Conservation (phyloP, 2,888 invertebrate species). For the Bombylius discolor region DNA sequence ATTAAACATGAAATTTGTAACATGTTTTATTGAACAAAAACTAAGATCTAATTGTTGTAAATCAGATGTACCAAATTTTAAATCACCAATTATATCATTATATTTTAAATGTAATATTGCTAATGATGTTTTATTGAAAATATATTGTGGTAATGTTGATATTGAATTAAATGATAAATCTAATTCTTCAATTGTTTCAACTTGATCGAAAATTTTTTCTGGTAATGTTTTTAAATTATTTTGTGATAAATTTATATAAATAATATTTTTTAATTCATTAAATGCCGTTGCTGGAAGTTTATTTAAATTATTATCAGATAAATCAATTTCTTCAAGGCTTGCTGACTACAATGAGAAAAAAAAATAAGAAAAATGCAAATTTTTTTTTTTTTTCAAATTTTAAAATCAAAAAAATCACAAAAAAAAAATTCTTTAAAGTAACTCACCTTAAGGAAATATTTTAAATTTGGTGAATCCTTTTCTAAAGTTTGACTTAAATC, state of each 20-base stretch:
- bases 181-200: conserved; percentile 54
- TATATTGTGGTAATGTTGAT: conserved; percentile 45
- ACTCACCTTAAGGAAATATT: conserved; percentile 31
- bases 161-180: conserved; percentile 60
- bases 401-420: not conserved
- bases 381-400: not conserved
- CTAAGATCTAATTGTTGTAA: conserved; percentile 56
- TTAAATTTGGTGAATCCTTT: conserved; percentile 10
- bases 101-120: conserved; percentile 55
- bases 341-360: conserved; percentile 31
- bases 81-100: conserved; percentile 51
- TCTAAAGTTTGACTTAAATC: conserved; percentile 39
- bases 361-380: not conserved
- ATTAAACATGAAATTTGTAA: conserved; percentile 52
- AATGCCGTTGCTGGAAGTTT: conserved; percentile 52
- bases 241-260: conserved; percentile 53
- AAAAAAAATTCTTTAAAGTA: not conserved
- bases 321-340: conserved; percentile 55
- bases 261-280: conserved; percentile 48
- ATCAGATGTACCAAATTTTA: conserved; percentile 47
- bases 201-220: conserved; percentile 41
- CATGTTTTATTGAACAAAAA: conserved; percentile 50
- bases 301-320: conserved; percentile 55
- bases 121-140: conserved; percentile 55
- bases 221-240: conserved; percentile 48